Base-by-base conservation (phyloP, 2,797 vertebrate genomes). In the Acipenser transmontanus region DNA sequence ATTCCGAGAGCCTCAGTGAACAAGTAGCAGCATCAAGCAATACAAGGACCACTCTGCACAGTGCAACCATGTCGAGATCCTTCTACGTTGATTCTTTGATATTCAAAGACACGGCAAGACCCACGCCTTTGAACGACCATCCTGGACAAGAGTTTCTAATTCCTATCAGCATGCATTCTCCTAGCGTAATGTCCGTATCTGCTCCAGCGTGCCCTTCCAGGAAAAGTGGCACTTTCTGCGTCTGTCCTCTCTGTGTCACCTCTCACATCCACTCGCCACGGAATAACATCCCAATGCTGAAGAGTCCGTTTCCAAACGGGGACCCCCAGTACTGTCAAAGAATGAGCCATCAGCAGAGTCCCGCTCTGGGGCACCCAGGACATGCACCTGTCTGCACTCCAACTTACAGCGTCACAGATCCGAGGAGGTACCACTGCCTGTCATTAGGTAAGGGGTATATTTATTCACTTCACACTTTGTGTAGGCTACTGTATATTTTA, bases 1-100 rank as follows among this genome's bases (percentile, higher is more conserved):
- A 83, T 88, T 85, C 89, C 82, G 73, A 88, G 88, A 85, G 85
- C 82, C 85, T 88, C 87, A 91, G 86, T 87, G 83, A 84, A 84
- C 78, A 80, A 78, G 72, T 78, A 66, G 78, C 70, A 67, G 77
- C 74, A 63, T 71, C 69, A 67, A 59, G 65, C 66, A 34, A 34
- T 34, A 49, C 65, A 67, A 70, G 69, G 71, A 77, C 68, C 72
- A 61, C 69, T 63, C 17, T 34, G 62, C 78, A 72, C 70, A 48
- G 71, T 70, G 64, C 76, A 79, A 69, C 70, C 83, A 98, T 98
- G 97, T 99, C 97, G 72, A 94, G 95, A 72, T 99, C 97, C 73
- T 99, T 99, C 84, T 98, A 98, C 76, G 97, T 99, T 13, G 97
- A 98, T 76, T 99, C 97, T 70, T 87, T 99, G 77, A 99, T 99